Base-by-base conservation (phyloP, 2,888 invertebrate genomes). In the Brassicogethes aeneus region DNA sequence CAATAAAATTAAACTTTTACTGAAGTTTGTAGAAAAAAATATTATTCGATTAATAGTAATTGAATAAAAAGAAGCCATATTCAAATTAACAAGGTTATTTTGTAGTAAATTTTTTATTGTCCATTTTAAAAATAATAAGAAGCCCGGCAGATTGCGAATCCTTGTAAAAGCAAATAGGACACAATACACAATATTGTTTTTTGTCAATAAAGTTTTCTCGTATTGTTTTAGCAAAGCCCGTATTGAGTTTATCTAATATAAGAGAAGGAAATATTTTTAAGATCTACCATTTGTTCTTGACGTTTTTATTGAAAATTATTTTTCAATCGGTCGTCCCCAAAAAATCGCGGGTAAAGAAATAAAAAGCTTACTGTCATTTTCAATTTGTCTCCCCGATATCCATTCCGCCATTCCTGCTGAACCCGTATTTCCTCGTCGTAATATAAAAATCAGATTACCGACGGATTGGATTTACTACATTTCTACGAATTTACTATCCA, bases 281-380 rank as follows among this genome's bases (percentile, higher is more conserved):
- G 54, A 56, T 57, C 50, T 50, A 47, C 56, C 60, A 51, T 56
- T 60, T 60, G 59, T 54, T 57, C 57, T 44, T 60, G 61, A 60
- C 61, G 57, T 57, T 60, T 61, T 61, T 61, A 61, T 61, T 61
- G 61, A 60, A 60, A 60, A 61, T 61, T 59, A 59, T 57, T 57
- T 59, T 59, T 58, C 59, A 56, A 55, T 57, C 55, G 55, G 46
- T 41, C 47, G 47, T 47, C 48, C 40, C 50, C 12, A 55, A 54
- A 54, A 55, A 55, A 53, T 53, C 49, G 50, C 46, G 40, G 46
- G n/a, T n/a, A 46, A 46, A 48, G 53, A 56, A 52, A 56, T 57
- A 57, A 55, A 58, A 58, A 57, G 56, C 58, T 58, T 57, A 55
- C 57, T 59, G 58, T 59, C 59, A 58, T 59, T 59, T 61, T 54